Evolutionary conservation across 2,797 vertebrate species (phyloP).

Genomic region (Hippocampus kuda): DNA sequence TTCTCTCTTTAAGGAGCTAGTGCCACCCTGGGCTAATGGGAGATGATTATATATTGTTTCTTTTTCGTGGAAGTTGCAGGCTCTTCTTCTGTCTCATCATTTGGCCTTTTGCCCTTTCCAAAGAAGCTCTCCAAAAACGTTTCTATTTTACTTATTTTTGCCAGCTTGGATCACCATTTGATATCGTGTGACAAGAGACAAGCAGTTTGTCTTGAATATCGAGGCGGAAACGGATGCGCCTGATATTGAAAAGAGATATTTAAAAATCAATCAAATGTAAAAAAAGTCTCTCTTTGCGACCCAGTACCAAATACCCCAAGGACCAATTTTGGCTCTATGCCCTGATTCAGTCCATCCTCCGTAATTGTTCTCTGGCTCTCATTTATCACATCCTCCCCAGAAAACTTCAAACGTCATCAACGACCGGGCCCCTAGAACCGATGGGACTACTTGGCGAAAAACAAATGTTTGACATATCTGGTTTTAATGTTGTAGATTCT

Average conservation of each 20-base stretch:
- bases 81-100: no score
- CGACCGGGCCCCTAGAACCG: constrained; percentile 26
- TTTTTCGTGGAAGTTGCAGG: no score
- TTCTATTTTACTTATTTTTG: neutral
- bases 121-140: neutral
- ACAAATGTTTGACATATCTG: constrained; percentile 44
- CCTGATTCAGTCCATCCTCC: constrained; percentile 27
- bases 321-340: neutral
- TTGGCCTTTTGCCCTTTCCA: neutral
- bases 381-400: constrained; percentile 31
- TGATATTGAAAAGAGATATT: neutral
- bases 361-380: constrained; percentile 30
- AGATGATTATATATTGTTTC: no score
- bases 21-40: no score
- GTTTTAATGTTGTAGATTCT: constrained; percentile 51
- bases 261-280: neutral
- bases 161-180: neutral
- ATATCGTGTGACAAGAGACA: neutral
- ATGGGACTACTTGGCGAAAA: constrained; percentile 40
- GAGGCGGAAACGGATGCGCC: neutral
- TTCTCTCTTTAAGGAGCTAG: no score
- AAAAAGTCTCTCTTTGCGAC: neutral
- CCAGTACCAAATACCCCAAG: neutral
- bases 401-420: constrained; percentile 44
- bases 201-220: neutral